Base-by-base conservation (phyloP, 2,113 vertebrate species). In the Anthoscopus minutus region DNA sequence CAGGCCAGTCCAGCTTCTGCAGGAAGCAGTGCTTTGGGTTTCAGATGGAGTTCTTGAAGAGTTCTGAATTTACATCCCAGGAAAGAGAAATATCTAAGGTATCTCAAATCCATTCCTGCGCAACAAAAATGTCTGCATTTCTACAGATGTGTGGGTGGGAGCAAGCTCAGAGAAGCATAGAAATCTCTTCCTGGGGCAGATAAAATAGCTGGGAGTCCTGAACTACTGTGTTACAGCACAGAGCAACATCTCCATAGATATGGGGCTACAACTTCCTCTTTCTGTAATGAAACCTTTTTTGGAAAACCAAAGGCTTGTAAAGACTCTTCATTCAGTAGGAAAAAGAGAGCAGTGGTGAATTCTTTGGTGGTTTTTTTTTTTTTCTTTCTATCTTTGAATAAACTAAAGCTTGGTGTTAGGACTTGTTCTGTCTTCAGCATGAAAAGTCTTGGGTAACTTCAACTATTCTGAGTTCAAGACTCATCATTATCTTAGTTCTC, bases 341-440 rank as follows among this genome's bases (percentile, higher is more conserved):
- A 31, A 70, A 88, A 53, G 2, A 50, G 42, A 40, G 30, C 47
- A 72, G 35, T 42, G 13, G 10, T 53, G 24, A 83, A 60, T 35
- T 19, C 37, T 30, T 23, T 51, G 8, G 0, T 10, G n/a, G n/a
- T n/a, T n/a, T n/a, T n/a, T n/a, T n/a, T n/a, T 47, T n/a, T 83
- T 47, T 60, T 33, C 27, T 70, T 89, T 89, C 22, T 62, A 2
- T n/a, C 7, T 71, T 84, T 31, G 56, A 74, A 61, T 91, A 53
- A 88, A 51, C 14, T 65, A 81, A 77, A 69, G 25, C 21, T 72
- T 51, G 13, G 4, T 78, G 18, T 61, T 73, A 80, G 18, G 24
- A 61, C 28, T 77, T 65, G 24, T 38, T 89, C 31, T 50, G 30
- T 74, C 24, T 57, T 81, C 47, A 62, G 18, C 23, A 17, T 70